Percentiles rank a stretch among this genome's conserved stretches.
Conservation (phyloP, 1,140 invertebrate genomes). For the Trigoniulus corallinus region DNA sequence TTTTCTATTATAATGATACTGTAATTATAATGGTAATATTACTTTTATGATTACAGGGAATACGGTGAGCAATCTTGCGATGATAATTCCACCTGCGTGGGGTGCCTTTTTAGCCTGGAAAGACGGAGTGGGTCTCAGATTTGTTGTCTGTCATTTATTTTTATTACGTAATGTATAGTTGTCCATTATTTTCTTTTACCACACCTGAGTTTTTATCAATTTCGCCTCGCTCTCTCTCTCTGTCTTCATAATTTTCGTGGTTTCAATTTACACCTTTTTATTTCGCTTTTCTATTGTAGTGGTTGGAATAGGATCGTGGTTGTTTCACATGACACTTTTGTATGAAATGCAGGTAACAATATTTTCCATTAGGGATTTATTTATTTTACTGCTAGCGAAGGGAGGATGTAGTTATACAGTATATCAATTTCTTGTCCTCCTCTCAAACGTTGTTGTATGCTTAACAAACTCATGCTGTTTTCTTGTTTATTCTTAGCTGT, state of each 20-base stretch:
- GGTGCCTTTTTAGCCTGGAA: conserved; percentile 19
- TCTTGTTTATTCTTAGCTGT: conserved; percentile 16
- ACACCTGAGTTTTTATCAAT: background rate
- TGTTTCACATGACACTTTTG: conserved; percentile 32
- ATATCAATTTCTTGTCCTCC: no score
- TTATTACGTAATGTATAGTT: conserved; percentile 21
- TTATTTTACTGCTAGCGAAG: no score
- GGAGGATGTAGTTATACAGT: no score
- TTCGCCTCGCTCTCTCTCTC: background rate
- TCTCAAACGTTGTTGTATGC: background rate
- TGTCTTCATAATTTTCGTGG: background rate
- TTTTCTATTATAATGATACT: no score
- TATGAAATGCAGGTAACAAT: conserved; percentile 27
- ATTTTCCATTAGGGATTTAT: no score
- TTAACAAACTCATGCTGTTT: background rate
- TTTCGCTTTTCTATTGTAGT: conserved; percentile 14
- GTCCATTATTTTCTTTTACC: background rate
- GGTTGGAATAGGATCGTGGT: conserved; percentile 31
- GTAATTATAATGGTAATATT: no score
- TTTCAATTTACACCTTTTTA: background rate
- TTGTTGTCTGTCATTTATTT: conserved; percentile 21
- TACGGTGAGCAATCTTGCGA: conserved; percentile 29
- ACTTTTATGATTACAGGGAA: conserved; percentile 30
- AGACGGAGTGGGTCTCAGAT: conserved; percentile 20
- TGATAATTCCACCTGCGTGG: conserved; percentile 29